phyloP scores from a whole-genome alignment of 2,888 invertebrate genomes.

The Hemicrepidius hirtus region DNA sequence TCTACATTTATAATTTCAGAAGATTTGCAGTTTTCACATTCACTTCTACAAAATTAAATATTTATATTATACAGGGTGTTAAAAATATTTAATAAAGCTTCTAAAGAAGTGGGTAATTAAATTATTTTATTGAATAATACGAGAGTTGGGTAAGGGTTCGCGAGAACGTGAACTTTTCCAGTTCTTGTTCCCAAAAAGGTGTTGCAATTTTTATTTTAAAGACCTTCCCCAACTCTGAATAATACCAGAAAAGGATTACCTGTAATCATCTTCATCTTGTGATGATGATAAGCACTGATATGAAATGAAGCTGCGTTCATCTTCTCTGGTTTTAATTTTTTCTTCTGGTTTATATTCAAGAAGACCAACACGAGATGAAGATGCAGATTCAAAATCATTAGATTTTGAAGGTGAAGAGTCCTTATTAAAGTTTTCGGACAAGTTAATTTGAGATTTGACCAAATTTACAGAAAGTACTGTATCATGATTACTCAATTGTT shows the following conservation, averaged over 20 bases:
- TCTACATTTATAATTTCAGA: constrained; percentile 76
- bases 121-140: too few relatives aligned
- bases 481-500: constrained; percentile 51
- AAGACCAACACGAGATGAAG: constrained; percentile 35
- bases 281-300: constrained; percentile 64
- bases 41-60: constrained; percentile 74
- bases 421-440: constrained; percentile 44
- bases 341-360: constrained; percentile 40
- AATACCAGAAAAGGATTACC: constrained; percentile 54
- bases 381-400: constrained; percentile 31
- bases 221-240: too few relatives aligned
- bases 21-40: constrained; percentile 90
- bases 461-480: constrained; percentile 48
- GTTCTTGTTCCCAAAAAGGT: too few relatives aligned
- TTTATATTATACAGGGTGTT: too few relatives aligned
- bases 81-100: too few relatives aligned
- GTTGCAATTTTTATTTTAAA: too few relatives aligned
- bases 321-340: constrained; percentile 36
- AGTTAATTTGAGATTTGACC: constrained; percentile 53
- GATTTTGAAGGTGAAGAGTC: constrained; percentile 32
- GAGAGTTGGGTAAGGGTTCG: too few relatives aligned
- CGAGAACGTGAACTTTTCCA: too few relatives aligned
- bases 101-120: too few relatives aligned
- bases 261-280: constrained; percentile 66
- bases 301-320: constrained; percentile 59